Evolutionary conservation across 53 echinoderm and acorn worm species (phyloP).

Genomic region (Patiria pectinifera): DNA sequence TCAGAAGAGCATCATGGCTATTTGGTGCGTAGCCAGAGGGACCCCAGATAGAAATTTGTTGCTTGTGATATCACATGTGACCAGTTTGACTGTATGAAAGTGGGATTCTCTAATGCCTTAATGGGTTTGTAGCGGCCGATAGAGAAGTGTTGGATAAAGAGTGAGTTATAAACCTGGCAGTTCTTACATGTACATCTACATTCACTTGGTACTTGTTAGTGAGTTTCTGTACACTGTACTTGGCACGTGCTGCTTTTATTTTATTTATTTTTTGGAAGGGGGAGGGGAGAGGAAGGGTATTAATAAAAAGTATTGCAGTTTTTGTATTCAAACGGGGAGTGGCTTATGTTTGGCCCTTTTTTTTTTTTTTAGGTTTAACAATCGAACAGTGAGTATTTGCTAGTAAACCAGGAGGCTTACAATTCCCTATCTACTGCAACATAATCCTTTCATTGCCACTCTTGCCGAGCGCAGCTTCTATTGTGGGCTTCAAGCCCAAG

Average conservation of each 20-base stretch:
- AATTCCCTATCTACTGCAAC: not conserved
- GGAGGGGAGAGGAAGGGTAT: not conserved
- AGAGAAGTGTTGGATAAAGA: not conserved
- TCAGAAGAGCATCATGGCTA: not conserved
- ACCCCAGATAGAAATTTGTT: not conserved
- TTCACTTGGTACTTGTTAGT: not conserved
- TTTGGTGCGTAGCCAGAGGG: not conserved
- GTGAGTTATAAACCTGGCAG: not conserved
- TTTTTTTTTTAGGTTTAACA: no score
- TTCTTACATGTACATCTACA: not conserved
- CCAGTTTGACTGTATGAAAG: not conserved
- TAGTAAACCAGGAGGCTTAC: not conserved
- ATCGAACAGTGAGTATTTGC: not conserved
- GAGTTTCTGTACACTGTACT: not conserved
- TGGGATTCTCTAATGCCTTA: not conserved
- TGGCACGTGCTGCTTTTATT: not conserved
- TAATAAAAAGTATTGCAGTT: not conserved
- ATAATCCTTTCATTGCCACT: not conserved
- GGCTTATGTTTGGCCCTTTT: no score
- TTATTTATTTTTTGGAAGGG: not conserved
- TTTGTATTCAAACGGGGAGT: not conserved
- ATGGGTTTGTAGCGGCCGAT: not conserved
- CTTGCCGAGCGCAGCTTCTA: not conserved
- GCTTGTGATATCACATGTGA: not conserved
- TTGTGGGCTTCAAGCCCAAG: not conserved